Base-by-base conservation (phyloP, 2,113 vertebrate genomes). In the Ovis canadensis region DNA sequence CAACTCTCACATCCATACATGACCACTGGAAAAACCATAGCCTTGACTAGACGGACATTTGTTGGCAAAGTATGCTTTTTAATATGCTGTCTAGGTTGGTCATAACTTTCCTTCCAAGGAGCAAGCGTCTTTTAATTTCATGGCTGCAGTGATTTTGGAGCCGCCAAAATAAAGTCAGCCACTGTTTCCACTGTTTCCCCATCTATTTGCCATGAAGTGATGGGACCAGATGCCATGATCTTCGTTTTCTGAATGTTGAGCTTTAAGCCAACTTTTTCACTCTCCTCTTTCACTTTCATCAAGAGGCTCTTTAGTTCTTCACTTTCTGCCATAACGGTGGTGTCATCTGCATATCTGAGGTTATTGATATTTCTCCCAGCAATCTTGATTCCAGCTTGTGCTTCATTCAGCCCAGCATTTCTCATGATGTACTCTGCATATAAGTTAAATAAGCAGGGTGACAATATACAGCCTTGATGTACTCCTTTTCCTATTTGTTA, bases 91-190 rank as follows among this genome's bases (percentile, higher is more conserved):
- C n/a, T 71, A 71, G n/a, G 17, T 21, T 23, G n/a, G n/a, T 71
- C 64, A 21, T 36, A 71, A 71, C 17, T 71, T 71, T 36, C 7
- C 17, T 71, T 36, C n/a, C 17, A 71, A 36, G 17, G 64, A 36
- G 64, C 21, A 71, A 36, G n/a, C 0, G 0, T 71, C 64, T 21
- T 67, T 71, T 71, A 71, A 36, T 71, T 71, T 71, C 64, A 71
- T 11, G 64, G 64, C n/a, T 71, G n/a, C 64, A 71, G 64, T 71
- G 64, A 71, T 21, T 71, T 36, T 36, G 17, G n/a, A 36, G n/a
- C 64, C 64, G 9, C 0, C 0, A 36, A 71, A 71, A 71, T 71
- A 36, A 36, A 71, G n/a, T 21, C 17, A 19, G n/a, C 2, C n/a
- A 71, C n/a, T 71, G 17, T 36, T 71, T 71, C 17, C n/a, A 71